Conservation (phyloP, 2,113 vertebrate species). For the Microtus montanus region DNA sequence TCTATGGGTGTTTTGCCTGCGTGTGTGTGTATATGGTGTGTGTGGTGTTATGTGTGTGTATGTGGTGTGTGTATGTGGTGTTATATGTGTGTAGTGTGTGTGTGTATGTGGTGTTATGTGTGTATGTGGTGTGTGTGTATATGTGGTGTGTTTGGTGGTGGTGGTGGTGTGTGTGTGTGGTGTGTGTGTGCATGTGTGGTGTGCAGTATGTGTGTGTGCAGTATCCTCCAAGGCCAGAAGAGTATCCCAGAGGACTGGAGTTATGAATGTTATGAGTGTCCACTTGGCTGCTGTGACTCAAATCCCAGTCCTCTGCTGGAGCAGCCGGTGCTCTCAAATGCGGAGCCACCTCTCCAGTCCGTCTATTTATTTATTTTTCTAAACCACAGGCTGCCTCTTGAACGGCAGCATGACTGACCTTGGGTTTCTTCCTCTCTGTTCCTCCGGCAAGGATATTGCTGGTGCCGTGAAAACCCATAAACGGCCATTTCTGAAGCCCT, state of each 20-base stretch:
- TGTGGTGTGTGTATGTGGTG: too few relatives aligned
- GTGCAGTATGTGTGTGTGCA: too few relatives aligned
- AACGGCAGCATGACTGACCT: not conserved
- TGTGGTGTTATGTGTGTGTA: too few relatives aligned
- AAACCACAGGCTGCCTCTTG: not conserved
- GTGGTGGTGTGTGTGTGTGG: too few relatives aligned
- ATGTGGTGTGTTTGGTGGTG: too few relatives aligned
- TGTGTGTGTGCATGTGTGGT: too few relatives aligned
- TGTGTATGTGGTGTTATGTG: too few relatives aligned
- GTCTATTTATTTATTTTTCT: not conserved
- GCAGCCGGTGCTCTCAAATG: not conserved
- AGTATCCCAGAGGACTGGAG: not conserved
- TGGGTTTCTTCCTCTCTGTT: not conserved
- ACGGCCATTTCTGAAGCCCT: not conserved
- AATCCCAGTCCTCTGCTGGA: not conserved
- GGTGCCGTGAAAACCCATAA: not conserved
- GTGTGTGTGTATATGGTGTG: too few relatives aligned
- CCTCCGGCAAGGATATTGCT: too few relatives aligned
- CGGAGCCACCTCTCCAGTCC: not conserved
- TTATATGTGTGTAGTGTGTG: too few relatives aligned
- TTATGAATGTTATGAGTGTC: not conserved
- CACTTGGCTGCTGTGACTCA: not conserved
- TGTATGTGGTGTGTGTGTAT: too few relatives aligned
- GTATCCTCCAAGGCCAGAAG: not conserved
- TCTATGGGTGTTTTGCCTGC: not conserved